phyloP scores from a whole-genome alignment of 2,113 vertebrate species.

The Gymnarchus niloticus region DNA sequence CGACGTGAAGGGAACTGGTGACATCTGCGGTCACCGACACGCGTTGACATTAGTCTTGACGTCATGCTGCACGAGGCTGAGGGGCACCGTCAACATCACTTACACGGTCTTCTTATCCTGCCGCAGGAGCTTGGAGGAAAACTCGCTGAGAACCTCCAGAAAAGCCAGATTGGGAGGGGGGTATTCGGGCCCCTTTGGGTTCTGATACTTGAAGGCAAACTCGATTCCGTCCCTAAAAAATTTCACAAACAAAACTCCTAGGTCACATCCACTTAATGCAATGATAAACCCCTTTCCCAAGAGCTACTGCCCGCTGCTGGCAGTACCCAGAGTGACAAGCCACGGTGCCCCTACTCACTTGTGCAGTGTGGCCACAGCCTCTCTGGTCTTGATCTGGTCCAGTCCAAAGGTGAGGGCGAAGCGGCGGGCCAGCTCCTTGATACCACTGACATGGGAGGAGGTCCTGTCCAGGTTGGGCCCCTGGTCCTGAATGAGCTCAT shows the following conservation, averaged over 20 bases:
- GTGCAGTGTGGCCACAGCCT: conserved; percentile 95
- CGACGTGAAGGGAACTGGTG: background rate
- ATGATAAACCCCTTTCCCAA: background rate
- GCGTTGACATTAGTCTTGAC: no score
- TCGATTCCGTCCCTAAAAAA: conserved; percentile 87
- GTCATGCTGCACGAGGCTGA: background rate
- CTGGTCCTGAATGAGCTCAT: conserved; percentile 95
- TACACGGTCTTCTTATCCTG: conserved; percentile 99
- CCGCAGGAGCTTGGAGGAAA: conserved; percentile 92
- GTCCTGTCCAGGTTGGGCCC: conserved; percentile 94
- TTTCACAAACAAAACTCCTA: background rate
- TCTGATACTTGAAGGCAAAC: conserved; percentile 97
- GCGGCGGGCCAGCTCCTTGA: conserved; percentile 92
- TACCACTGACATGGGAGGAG: conserved; percentile 93
- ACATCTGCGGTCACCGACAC: no score
- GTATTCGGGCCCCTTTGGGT: conserved; percentile 90
- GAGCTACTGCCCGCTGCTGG: no score
- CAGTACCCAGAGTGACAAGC: background rate
- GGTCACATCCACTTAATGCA: background rate
- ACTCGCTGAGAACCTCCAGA: conserved; percentile 94
- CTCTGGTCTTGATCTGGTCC: conserved; percentile 97
- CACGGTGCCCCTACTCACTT: conserved; percentile 69
- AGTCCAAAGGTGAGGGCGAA: conserved; percentile 96
- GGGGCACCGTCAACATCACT: conserved; percentile 55
- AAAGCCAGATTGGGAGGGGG: conserved; percentile 93